A percentile compares a stretch with the other conserved stretches of the same genome.
These are phyloP conservation scores for Dasyurus viverrinus DNA, from an alignment of 2,113 vertebrate species.

Conservation along the genomic window DNA sequence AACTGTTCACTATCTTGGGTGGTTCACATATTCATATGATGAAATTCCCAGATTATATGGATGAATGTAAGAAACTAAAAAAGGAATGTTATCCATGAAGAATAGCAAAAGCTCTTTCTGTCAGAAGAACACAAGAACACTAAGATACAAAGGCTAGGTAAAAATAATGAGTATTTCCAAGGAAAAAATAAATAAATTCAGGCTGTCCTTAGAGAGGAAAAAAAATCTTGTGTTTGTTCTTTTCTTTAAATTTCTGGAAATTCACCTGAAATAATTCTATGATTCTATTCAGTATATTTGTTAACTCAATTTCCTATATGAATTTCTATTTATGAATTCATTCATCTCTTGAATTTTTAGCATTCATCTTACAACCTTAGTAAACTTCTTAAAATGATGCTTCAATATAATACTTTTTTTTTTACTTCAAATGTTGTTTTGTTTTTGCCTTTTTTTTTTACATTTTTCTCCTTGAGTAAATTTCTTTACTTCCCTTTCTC, in stretches of 20 bases:
- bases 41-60: background rate
- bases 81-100: background rate
- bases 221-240: background rate
- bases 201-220: background rate
- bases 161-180: background rate
- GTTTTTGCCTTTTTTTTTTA: background rate
- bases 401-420: background rate
- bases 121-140: background rate
- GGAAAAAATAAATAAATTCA: background rate
- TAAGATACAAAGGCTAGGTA: background rate
- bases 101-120: background rate
- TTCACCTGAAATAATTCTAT: background rate
- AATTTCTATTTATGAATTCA: background rate
- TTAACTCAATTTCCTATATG: background rate
- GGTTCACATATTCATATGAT: too few relatives aligned
- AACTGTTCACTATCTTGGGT: background rate
- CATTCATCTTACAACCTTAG: background rate
- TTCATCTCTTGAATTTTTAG: background rate
- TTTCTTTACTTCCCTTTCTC: background rate
- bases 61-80: background rate
- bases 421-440: background rate
- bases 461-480: background rate
- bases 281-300: background rate
- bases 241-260: background rate
- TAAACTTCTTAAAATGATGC: background rate